Base-by-base conservation (phyloP, 2,888 invertebrate species). In the Nomada hirtipes region DNA sequence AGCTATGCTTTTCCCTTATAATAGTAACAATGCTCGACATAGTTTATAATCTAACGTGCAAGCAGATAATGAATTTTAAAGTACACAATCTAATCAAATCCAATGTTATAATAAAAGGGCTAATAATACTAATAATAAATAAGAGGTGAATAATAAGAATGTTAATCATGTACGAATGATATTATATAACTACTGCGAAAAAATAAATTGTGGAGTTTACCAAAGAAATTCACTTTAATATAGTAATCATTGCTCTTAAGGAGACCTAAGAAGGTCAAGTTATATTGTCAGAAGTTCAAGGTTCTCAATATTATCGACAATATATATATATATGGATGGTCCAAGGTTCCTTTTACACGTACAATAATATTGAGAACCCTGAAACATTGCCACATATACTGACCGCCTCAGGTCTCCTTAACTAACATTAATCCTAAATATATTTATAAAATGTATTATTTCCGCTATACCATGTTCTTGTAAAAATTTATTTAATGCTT, bases 161-260 rank as follows among this genome's bases (percentile, higher is more conserved):
- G 86, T 88, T 86, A 90, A 88, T 85, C 84, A 82, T 85, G 74
- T 84, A 87, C 83, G 89, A 86, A 84, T 84, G 89, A 82, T 88
- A 91, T 91, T 89, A 89, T 89, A 89, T 87, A 91, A 89, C 86
- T 89, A 91, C 90, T 91, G 87, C 89, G 90, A 88, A 89, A 86
- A 87, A 91, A 91, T 90, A 90, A 91, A 91, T 91, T 89, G 86
- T 88, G 88, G 82, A 90, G 83, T 91, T 91, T 90, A 91, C 90
- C 88, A 87, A 88, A 89, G 87, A 85, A 63, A 55, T 44, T 72
- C 26, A 1, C 67, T 67, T 11, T 55, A 63, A 57, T 55, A 65
- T 61, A 15, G 26, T 47, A 47, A 60, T 44, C 29, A 18, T 71
- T 61, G 20, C 26, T 61, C 13, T 67, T 74, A 42, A 29, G 29